phyloP scores from a whole-genome alignment of 2,797 vertebrate species.

The Mus spretus region DNA sequence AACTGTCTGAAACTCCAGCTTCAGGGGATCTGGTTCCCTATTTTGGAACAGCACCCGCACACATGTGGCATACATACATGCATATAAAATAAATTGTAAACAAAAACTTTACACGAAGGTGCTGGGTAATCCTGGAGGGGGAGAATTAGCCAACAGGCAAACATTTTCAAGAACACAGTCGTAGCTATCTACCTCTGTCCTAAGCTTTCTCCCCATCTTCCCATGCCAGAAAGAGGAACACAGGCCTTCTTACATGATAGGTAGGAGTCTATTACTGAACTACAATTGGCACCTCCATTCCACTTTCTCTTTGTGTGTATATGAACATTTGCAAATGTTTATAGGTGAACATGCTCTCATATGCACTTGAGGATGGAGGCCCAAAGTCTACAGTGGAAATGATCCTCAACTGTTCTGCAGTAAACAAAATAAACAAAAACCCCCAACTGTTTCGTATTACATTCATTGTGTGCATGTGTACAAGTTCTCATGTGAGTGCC shows the following conservation, averaged over 20 bases:
- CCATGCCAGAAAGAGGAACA: neutral
- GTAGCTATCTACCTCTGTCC: neutral
- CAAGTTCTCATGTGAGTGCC: too few species aligned
- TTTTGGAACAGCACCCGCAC: neutral
- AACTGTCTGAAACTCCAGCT: neutral
- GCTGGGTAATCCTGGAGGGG: neutral
- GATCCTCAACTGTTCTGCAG: neutral
- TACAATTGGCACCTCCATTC: neutral
- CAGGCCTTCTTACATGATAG: neutral
- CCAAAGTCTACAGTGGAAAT: neutral
- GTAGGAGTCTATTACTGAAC: neutral
- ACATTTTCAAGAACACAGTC: neutral
- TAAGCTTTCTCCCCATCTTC: neutral
- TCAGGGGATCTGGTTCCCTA: neutral
- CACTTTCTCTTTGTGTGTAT: neutral
- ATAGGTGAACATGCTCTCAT: neutral
- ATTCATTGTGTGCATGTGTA: neutral
- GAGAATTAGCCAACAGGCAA: conserved; percentile 6
- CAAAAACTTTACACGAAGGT: neutral
- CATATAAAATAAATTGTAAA: neutral
- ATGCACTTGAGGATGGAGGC: neutral
- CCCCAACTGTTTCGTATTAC: neutral
- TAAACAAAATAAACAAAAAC: neutral
- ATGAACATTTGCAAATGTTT: neutral
- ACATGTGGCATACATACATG: neutral